Evolutionary conservation across 2,113 vertebrate genomes (phyloP), one percentile per base, ranked within the genome.

Genomic region (Pungitius pungitius): DNA sequence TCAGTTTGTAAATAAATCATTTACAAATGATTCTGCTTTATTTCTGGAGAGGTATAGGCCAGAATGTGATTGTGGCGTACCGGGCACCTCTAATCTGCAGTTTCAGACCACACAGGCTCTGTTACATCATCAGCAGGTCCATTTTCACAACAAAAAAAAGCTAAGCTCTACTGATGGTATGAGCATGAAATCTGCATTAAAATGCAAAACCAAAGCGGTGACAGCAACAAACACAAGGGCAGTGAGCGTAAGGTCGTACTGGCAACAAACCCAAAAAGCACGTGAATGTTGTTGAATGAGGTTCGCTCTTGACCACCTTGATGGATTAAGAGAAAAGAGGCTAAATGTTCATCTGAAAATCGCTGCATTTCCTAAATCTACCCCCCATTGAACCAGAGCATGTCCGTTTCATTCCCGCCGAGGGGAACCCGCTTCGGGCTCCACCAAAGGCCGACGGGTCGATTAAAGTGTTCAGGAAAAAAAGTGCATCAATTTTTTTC

Each of bases 401-500:
- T 30, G 24, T 73, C 30, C 2, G 13, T 65, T 47, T 62, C 73
- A 8, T 43, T 57, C 72, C 54, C n/a, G 40, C 80, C 37, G 61
- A 66, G 65, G 74, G 58, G 73, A 74, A 69, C 37, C 75, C 0
- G 37, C 35, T 26, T 74, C 57, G 6, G 68, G 62, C 40, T 33
- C 51, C 76, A 85, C 73, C 40, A 4, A 77, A 45, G 43, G 85
- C 56, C 70, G 9, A 62, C 33, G 30, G 74, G 77, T 43, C 69
- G 1, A 27, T 69, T 82, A 88, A 90, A 83, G 80, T 84, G 82
- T 88, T 77, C 57, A 72, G 80, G 77, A 70, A 26, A 27, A 65
- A 93, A 94, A 93, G 92, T 94, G 93, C 93, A 81, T 93, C 64
- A 86, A 87, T 83, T 90, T 85, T 89, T 84, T 88, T 85, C 74